phyloP scores from a whole-genome alignment of 2,113 vertebrate species.

The Myiozetetes cayanensis region DNA sequence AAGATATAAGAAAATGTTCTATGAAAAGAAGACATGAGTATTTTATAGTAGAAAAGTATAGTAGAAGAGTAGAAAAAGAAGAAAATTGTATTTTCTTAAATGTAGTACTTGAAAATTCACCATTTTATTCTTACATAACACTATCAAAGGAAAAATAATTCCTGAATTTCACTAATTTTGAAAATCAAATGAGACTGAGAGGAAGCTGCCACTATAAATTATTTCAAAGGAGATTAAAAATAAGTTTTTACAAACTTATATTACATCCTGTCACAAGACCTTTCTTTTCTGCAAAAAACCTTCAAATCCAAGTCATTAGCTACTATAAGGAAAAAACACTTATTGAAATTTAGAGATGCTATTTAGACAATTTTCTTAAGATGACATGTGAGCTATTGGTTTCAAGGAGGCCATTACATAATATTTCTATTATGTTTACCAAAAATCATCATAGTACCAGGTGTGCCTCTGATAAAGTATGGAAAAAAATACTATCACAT shows the following conservation, averaged over 20 bases:
- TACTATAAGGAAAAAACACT: neutral
- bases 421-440: neutral
- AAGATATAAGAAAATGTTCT: neutral
- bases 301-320: neutral
- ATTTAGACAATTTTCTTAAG: neutral
- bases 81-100: neutral
- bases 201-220: neutral
- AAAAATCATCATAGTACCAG: neutral
- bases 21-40: neutral
- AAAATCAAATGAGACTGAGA: neutral
- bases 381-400: neutral
- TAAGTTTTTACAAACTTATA: neutral
- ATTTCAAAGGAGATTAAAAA: neutral
- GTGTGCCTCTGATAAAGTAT: neutral
- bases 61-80: neutral
- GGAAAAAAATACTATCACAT: neutral
- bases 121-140: slow-evolving; percentile 6
- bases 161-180: neutral
- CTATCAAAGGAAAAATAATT: slow-evolving; percentile 3
- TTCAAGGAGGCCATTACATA: neutral
- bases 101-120: slow-evolving; percentile 19
- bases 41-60: neutral
- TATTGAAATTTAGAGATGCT: neutral
- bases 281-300: neutral
- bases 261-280: neutral